Base-by-base conservation (phyloP, 2,888 invertebrate genomes). In the Dorcus hopei region DNA sequence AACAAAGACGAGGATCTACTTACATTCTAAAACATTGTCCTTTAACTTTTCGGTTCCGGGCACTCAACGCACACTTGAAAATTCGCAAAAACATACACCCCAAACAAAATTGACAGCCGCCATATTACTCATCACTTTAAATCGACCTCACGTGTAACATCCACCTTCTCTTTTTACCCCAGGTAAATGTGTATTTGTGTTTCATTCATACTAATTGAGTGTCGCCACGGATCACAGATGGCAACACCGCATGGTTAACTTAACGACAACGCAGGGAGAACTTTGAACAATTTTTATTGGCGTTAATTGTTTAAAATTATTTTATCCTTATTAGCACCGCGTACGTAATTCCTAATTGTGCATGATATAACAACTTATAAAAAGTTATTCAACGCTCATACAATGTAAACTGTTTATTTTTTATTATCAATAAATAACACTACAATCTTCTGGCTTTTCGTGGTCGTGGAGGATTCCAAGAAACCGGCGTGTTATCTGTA, bases 401-500 rank as follows among this genome's bases (percentile, higher is more conserved):
- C 26, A 33, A 33, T 33, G 26, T 33, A 33, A 33, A 33, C 26
- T 7, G 26, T 33, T 33, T 33, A 33, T 33, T 33, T 6, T 33
- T 33, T 33, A 33, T 33, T 33, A 3, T 49, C 14, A 19, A 49
- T 14, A 26, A 48, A 19, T 19, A 48, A 11, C n/a, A 19, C 84
- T 89, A 96, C 74, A 96, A 79, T 80, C 91, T 87, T 72, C 89
- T 87, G 55, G 87, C 89, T 80, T 96, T 97, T 69, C 91, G 85
- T 33, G 96, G 87, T 61, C 96, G 81, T 3, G 89, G 90, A 38
- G 92, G 90, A 77, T 86, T 86, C 87, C 88, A 91, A 0, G 93
- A 90, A 4, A 96, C 89, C 54, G 82, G 86, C 0, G 97, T 97
- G 68, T 82, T 85, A 75, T 98, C 97, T n/a, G 97, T 95, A 54